These are phyloP conservation scores for Pristionchus mayeri DNA, from an alignment of 2,888 invertebrate species.

Conservation along the genomic window DNA sequence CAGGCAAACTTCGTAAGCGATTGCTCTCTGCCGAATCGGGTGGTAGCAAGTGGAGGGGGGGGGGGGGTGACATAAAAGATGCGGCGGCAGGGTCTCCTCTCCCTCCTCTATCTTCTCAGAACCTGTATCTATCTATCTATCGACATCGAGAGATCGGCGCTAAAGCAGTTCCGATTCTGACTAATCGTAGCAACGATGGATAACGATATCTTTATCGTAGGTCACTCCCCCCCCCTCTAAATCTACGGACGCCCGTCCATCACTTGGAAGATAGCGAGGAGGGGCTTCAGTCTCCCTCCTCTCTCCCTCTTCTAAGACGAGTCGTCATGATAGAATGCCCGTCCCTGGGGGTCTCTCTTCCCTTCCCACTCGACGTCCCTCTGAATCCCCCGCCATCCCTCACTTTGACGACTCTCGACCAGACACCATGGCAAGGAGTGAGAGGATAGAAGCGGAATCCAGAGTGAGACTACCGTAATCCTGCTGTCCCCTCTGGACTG, in stretches of 20 bases:
- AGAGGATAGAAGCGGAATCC: background rate
- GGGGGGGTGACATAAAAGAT: conserved; percentile 28
- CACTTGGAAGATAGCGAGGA: background rate
- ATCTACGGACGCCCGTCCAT: background rate
- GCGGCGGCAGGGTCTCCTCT: background rate
- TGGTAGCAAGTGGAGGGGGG: conserved; percentile 14
- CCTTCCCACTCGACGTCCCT: background rate
- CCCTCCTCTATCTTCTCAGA: background rate
- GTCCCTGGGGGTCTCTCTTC: background rate
- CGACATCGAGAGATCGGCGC: conserved; percentile 3
- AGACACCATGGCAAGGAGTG: background rate
- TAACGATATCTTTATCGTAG: background rate
- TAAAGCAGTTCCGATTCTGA: conserved; percentile 9
- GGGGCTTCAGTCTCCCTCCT: conserved; percentile 9
- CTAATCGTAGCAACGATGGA: background rate
- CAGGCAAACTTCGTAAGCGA: conserved; percentile 25
- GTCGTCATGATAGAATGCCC: conserved; percentile 39
- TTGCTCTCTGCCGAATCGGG: background rate
- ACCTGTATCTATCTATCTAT: background rate
- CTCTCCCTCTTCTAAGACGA: conserved; percentile 22
- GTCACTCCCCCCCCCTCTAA: background rate
- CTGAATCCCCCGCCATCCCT: conserved; percentile 31
- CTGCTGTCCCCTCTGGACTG: background rate
- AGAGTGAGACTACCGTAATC: conserved; percentile 2
- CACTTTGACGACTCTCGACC: background rate